phyloP scores from a whole-genome alignment of 2,888 invertebrate genomes.

The Biston stratarius region DNA sequence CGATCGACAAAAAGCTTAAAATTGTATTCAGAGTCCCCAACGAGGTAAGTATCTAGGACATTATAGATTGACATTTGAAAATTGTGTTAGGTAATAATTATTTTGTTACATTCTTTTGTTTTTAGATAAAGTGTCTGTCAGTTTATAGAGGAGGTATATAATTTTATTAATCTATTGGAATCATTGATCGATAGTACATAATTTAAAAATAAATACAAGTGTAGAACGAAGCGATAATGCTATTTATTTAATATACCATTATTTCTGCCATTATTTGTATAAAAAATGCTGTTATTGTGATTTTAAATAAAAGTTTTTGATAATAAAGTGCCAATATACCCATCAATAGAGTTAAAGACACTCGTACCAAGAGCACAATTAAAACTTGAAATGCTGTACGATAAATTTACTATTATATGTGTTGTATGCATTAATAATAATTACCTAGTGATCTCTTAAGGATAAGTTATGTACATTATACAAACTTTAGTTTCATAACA shows the following conservation, averaged over 20 bases:
- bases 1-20: slow-evolving; percentile 51
- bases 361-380: too few relatives aligned
- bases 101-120: slow-evolving; percentile 59
- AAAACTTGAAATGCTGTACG: too few relatives aligned
- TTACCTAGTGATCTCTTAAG: too few relatives aligned
- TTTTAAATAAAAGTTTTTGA: background rate
- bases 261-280: background rate
- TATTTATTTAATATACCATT: slow-evolving; percentile 5
- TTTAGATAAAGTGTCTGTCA: slow-evolving; percentile 28
- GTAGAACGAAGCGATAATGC: background rate
- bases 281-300: background rate
- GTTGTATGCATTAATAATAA: too few relatives aligned
- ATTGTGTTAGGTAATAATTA: slow-evolving; percentile 49
- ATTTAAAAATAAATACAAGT: background rate
- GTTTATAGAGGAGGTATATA: slow-evolving; percentile 12
- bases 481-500: too few relatives aligned
- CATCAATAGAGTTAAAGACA: too few relatives aligned
- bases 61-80: slow-evolving; percentile 64
- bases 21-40: slow-evolving; percentile 33
- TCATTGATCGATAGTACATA: background rate
- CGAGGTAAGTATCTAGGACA: slow-evolving; percentile 47
- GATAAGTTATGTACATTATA: too few relatives aligned
- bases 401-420: too few relatives aligned
- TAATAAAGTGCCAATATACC: too few relatives aligned
- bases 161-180: slow-evolving; percentile 5